Evolutionary conservation across 1,140 invertebrate species (phyloP), one percentile per base, ranked within the genome.

Genomic region (Macrobrachium rosenbergii): DNA sequence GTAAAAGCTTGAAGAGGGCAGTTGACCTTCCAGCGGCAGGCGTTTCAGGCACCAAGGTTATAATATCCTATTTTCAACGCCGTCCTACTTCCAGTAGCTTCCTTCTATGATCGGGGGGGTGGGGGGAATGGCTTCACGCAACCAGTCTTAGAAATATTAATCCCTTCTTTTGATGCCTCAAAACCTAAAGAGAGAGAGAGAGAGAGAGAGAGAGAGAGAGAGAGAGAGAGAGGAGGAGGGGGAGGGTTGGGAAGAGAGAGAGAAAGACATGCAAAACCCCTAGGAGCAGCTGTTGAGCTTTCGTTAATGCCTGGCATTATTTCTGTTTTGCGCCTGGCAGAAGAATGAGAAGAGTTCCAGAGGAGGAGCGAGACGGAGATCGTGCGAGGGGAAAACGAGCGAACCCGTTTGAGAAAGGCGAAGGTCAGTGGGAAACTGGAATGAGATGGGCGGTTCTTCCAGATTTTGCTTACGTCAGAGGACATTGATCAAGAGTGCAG

Each of bases 381-480:
- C 19, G 21, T 6, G 78, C 19, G 77, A 59, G 59, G 28, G 75
- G 37, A 52, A 52, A 23, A 52, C 12, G 17, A 52, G 45, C 17
- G n/a, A n/a, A 60, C 21, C 37, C 45, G 76, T 17, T 12, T 23
- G 76, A 78, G 59, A 59, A 79, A 59, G 23, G 45, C 37, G 62
- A 81, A 43, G 28, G 63, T 17, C 52, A 52, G 52, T 52, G 52
- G 64, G 64, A 69, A 69, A n/a, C n/a, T 69, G 64, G 64, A 28
- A 69, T 67, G 79, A 43, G 37, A 43, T 28, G 79, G 60, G 28
- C 28, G 28, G 60, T 23, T 45, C 77, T 79, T 81, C 79, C 79
- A 81, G 79, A 81, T 67, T 81, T 81, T 64, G 79, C 62, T 81
- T 23, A 81, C 79, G 79, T 81, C 79, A 81, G 79, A 81, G 64